Base-by-base conservation (phyloP, 2,797 vertebrate species). In the Neosilurus hyrtlii region DNA sequence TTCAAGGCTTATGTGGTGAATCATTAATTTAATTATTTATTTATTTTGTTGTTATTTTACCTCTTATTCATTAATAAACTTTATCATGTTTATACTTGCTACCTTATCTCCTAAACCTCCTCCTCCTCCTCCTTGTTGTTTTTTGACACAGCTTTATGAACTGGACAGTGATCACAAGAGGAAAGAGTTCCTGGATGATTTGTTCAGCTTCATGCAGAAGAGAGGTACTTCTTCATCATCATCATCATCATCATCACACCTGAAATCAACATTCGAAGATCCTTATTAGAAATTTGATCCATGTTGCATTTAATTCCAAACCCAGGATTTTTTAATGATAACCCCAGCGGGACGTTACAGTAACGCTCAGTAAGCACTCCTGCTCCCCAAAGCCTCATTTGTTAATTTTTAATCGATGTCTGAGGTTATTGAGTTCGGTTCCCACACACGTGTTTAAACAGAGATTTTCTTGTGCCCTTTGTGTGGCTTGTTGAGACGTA, bases 121-220 rank as follows among this genome's bases (percentile, higher is more conserved):
- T 2, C 7, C 9, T 24, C 22, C 66, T 20, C 57, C 0, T 66
- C 22, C 57, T 9, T 77, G 10, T 67, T 57, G 51, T 35, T 16
- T 78, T 77, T 71, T 78, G 72, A 35, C 3, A 0, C 92, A 99
- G 97, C 93, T 99, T n/a, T 99, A 99, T 1, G 98, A 99, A 93
- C 92, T 99, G 87, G 97, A 99, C 0, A 94, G 93, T 5, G 97
- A 98, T 89, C 97, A 97, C 63, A 96, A 98, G 90, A 96, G 98
- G 86, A 99, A 99, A 87, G 97, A 99, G 90, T 99, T 99, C 89
- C 92, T 99, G 86, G 98, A 99, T 0, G 96, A 98, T 88, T 92
- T 99, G 83, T 99, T 99, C 93, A 97, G 95, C 91, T 99, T 99
- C 91, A 99, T 99, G 97, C 97, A 99, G 90, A 98, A 99, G 87